These are phyloP conservation scores for Pseudocheirus occidentalis DNA, from an alignment of 2,797 vertebrate species.

Conservation along the genomic window DNA sequence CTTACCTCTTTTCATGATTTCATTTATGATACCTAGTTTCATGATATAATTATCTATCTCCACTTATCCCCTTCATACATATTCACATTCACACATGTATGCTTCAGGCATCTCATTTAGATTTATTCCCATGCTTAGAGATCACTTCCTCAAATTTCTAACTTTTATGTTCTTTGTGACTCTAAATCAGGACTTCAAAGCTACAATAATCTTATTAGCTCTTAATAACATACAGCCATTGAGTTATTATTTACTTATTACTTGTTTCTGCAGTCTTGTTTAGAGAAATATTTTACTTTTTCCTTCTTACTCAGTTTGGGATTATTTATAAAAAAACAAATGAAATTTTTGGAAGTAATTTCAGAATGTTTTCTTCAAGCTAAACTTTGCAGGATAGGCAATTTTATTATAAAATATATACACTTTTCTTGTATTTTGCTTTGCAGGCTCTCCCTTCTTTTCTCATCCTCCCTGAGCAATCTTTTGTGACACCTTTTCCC, in stretches of 20 bases:
- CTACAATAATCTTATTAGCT: neutral
- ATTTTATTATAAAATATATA: too few species aligned
- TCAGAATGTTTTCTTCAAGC: neutral
- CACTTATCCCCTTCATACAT: neutral
- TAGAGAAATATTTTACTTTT: too few species aligned
- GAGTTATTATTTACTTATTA: too few species aligned
- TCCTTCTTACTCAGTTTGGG: neutral
- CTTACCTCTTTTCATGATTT: neutral
- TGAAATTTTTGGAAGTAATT: neutral
- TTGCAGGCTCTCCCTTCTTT: neutral
- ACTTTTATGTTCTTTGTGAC: too few species aligned
- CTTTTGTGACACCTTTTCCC: neutral
- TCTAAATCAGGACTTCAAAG: neutral
- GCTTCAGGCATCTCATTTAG: neutral
- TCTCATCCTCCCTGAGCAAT: neutral
- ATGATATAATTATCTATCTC: neutral
- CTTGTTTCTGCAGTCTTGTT: neutral
- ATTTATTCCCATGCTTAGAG: neutral
- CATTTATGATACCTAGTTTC: neutral
- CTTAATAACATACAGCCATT: neutral
- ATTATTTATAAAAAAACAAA: neutral
- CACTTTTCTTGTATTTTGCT: neutral
- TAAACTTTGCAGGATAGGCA: neutral
- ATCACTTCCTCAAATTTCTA: neutral
- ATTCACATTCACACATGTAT: too few species aligned